Evolutionary conservation across 2,113 vertebrate genomes (phyloP).

Genomic region (Calcarius ornatus): DNA sequence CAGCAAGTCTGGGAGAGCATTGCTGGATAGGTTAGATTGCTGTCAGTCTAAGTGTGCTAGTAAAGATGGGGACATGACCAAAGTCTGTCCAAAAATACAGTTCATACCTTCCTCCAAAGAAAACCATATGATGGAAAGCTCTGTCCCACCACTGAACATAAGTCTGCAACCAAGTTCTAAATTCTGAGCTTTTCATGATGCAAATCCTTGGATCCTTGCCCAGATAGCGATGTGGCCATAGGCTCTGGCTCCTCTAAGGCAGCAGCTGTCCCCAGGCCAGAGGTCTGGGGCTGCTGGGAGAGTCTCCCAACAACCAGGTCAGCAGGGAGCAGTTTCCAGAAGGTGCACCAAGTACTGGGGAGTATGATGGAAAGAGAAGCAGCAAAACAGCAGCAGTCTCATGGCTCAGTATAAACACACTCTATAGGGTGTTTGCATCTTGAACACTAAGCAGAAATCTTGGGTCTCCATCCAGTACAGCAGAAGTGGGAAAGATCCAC

Average conservation of each 20-base stretch:
- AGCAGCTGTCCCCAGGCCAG: neutral
- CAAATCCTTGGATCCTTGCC: neutral
- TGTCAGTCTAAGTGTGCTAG: neutral
- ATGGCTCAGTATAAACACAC: neutral
- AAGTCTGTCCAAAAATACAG: neutral
- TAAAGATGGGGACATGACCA: neutral
- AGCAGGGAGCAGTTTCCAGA: neutral
- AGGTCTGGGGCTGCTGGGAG: neutral
- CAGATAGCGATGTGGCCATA: fast-evolving
- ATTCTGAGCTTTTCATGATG: neutral
- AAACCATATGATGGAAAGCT: neutral
- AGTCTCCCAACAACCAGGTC: neutral
- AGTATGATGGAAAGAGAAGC: neutral
- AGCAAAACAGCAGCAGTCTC: neutral
- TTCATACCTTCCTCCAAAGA: neutral
- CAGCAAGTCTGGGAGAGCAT: neutral
- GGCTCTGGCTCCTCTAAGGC: neutral
- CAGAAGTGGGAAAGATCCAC: neutral
- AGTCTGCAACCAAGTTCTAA: neutral
- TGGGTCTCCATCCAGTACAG: neutral
- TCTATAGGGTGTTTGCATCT: neutral
- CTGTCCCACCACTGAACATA: neutral
- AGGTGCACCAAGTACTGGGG: fast-evolving
- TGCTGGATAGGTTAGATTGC: fast-evolving
- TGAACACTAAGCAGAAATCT: neutral